These are phyloP conservation scores for Lasioglossum morio DNA, from an alignment of 2,888 invertebrate genomes.

Conservation along the genomic window DNA sequence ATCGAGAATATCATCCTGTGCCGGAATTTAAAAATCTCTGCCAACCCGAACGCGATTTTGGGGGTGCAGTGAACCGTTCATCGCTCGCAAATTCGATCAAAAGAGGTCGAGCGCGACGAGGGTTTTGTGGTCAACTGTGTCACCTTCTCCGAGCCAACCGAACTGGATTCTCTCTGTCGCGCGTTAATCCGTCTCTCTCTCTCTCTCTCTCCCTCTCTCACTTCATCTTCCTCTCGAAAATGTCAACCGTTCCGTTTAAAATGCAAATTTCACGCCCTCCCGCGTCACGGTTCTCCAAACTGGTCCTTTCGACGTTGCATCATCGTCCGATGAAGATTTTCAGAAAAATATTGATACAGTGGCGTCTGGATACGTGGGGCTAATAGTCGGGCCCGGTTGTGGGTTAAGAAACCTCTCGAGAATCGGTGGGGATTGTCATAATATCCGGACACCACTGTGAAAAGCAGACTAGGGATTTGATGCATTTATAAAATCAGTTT, in stretches of 20 bases:
- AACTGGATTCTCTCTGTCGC: slow-evolving; percentile 46
- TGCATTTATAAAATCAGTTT: too few relatives aligned
- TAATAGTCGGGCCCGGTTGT: not conserved
- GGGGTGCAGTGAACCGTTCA: slow-evolving; percentile 56
- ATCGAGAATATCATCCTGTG: slow-evolving; percentile 26
- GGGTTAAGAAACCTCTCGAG: not conserved
- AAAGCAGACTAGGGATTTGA: too few relatives aligned
- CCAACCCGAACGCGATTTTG: slow-evolving; percentile 50
- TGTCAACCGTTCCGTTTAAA: slow-evolving; percentile 34
- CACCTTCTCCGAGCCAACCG: slow-evolving; percentile 59
- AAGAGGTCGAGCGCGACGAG: slow-evolving; percentile 65
- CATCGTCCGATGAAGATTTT: not conserved
- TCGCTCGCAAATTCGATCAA: slow-evolving; percentile 60
- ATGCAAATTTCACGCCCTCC: slow-evolving; percentile 29
- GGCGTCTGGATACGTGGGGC: not conserved
- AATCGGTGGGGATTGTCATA: not conserved
- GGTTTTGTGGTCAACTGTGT: slow-evolving; percentile 65
- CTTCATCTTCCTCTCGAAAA: slow-evolving; percentile 44
- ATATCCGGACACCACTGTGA: not conserved
- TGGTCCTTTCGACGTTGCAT: not conserved
- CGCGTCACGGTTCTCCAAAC: slow-evolving; percentile 25
- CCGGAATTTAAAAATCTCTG: slow-evolving; percentile 49
- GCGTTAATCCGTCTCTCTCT: slow-evolving; percentile 42
- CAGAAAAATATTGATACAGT: not conserved
- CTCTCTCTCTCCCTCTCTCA: slow-evolving; percentile 18